Evolutionary conservation across 2,797 vertebrate species (phyloP).

Genomic region (Peromyscus nudipes): DNA sequence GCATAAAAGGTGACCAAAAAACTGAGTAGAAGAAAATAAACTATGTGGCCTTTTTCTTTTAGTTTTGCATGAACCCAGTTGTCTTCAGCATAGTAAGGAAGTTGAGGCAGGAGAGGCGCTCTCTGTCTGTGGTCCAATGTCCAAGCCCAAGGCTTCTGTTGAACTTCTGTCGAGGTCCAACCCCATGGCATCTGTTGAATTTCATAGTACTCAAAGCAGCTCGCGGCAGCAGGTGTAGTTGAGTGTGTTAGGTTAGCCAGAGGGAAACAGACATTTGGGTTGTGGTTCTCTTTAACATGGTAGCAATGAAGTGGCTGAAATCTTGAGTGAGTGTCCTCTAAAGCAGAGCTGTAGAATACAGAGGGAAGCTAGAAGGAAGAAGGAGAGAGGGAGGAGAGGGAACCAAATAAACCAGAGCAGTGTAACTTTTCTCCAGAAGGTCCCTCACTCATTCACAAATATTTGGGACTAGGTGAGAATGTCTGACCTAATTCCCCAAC

Average conservation of each 20-base stretch:
- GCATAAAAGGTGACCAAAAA: neutral
- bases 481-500: neutral
- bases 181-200: neutral
- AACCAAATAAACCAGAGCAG: neutral
- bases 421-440: neutral
- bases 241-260: too few relatives aligned
- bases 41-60: neutral
- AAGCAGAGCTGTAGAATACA: neutral
- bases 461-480: neutral
- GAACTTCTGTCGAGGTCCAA: too few relatives aligned
- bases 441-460: neutral
- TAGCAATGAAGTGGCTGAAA: neutral
- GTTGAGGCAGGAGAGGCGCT: fast-evolving
- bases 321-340: neutral
- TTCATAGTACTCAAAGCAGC: neutral
- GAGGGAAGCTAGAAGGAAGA: neutral
- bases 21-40: neutral
- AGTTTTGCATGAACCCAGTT: neutral
- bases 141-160: fast-evolving
- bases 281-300: neutral
- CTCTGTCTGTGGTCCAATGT: neutral
- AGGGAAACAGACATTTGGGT: neutral
- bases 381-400: fast-evolving
- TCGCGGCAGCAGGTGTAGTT: neutral
- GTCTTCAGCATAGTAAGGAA: neutral